phyloP scores from a whole-genome alignment of 1,140 invertebrate genomes.

The Eupeodes corollae region DNA sequence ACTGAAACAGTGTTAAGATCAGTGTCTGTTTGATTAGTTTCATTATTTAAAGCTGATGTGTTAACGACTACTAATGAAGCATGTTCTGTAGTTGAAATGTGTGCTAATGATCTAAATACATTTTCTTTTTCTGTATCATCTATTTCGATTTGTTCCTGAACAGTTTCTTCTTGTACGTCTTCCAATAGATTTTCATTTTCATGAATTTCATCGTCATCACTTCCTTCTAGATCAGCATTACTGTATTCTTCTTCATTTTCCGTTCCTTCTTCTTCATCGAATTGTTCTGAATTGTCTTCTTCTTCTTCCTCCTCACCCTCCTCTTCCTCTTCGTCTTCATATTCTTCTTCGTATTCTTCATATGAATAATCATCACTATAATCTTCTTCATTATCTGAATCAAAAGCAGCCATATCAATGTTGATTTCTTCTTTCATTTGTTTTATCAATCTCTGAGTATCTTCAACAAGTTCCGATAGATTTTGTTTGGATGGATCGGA shows the following conservation, averaged over 20 bases:
- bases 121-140: too few relatives aligned
- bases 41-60: too few relatives aligned
- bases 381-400: conserved; percentile 40
- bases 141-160: too few relatives aligned
- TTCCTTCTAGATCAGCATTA: conserved; percentile 22
- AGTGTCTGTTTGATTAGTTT: too few relatives aligned
- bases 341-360: conserved; percentile 38
- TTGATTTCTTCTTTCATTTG: conserved; percentile 52
- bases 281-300: conserved; percentile 41
- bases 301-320: conserved; percentile 38
- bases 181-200: conserved; percentile 17
- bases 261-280: conserved; percentile 32
- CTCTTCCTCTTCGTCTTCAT: conserved; percentile 39
- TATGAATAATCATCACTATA: conserved; percentile 37
- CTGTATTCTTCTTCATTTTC: conserved; percentile 18
- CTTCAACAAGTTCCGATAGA: conserved; percentile 44
- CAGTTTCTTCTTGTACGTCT: conserved; percentile 7
- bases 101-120: too few relatives aligned
- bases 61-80: too few relatives aligned
- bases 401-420: conserved; percentile 44
- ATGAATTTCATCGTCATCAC: conserved; percentile 8
- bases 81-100: too few relatives aligned
- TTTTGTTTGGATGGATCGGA: conserved; percentile 37
- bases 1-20: too few relatives aligned
- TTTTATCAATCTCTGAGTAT: conserved; percentile 46